phyloP scores from a whole-genome alignment of 2,888 invertebrate genomes.

The Tenthredo notha region DNA sequence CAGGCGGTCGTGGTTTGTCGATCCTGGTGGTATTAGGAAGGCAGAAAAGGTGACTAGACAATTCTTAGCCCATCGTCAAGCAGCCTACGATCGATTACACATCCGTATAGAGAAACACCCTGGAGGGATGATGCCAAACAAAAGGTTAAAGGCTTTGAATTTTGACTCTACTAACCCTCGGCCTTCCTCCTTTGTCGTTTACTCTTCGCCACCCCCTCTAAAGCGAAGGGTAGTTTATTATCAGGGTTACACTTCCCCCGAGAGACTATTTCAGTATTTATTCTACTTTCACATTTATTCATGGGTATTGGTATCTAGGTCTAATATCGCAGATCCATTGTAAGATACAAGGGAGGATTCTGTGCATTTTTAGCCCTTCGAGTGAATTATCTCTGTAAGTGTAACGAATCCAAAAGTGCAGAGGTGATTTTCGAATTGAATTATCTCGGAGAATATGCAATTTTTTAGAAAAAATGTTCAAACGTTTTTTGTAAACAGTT shows the following conservation, averaged over 20 bases:
- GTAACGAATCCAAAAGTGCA: too few relatives aligned
- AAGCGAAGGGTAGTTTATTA: not conserved
- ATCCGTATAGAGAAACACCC: constrained; percentile 19
- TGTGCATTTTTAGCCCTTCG: not conserved
- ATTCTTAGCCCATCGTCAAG: constrained; percentile 19
- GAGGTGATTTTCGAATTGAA: too few relatives aligned
- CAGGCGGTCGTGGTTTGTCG: constrained; percentile 16
- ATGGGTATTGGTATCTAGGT: not conserved
- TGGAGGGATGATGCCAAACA: constrained; percentile 2
- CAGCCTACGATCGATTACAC: constrained; percentile 46
- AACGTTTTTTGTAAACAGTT: too few relatives aligned
- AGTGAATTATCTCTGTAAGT: too few relatives aligned
- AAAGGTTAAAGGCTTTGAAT: not conserved
- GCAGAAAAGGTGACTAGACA: constrained; percentile 49
- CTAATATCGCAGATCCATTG: not conserved
- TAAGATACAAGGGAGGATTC: not conserved
- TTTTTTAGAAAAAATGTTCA: too few relatives aligned
- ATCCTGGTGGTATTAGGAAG: constrained; percentile 4
- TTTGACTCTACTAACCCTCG: constrained; percentile 2
- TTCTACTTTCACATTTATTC: not conserved
- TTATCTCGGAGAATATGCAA: too few relatives aligned
- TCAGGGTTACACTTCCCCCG: not conserved
- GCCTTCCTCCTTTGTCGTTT: not conserved
- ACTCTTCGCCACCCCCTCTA: not conserved
- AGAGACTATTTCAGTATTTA: not conserved